These are phyloP conservation scores for Spodoptera littoralis DNA, from an alignment of 2,888 invertebrate genomes.

Conservation along the genomic window DNA sequence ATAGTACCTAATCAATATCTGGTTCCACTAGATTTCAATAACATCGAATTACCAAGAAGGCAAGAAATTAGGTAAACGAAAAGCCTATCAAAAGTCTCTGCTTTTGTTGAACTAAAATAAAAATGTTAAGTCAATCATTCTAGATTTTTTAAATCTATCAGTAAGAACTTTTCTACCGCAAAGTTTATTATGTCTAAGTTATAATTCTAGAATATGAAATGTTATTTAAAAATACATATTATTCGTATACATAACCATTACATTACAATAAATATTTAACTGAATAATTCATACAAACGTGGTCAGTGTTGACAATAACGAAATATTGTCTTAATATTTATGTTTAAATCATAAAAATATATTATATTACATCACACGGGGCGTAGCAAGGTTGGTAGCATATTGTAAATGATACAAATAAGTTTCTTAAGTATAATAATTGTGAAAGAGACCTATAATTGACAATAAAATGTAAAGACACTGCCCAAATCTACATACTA, in stretches of 20 bases:
- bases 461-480: conserved; percentile 43
- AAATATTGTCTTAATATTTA: conserved; percentile 11
- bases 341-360: background rate
- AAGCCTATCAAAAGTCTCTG: conserved; percentile 14
- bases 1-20: background rate
- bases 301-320: conserved; percentile 46
- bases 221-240: conserved; percentile 14
- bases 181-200: conserved; percentile 51
- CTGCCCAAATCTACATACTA: conserved; percentile 21
- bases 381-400: conserved; percentile 3
- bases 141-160: conserved; percentile 55
- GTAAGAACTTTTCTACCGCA: conserved; percentile 58
- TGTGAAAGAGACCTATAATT: background rate
- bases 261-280: background rate
- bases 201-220: conserved; percentile 15
- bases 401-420: background rate
- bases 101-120: conserved; percentile 25
- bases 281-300: conserved; percentile 2
- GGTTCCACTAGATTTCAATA: background rate
- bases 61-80: background rate
- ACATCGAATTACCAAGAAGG: background rate
- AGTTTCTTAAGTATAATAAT: conserved; percentile 2
- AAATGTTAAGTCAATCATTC: conserved; percentile 12
- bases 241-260: background rate
- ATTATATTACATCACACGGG: conserved; percentile 5